Evolutionary conservation across 92 coral and sea anemone species (phyloP).

Genomic region (Zoanthus sociatus): DNA sequence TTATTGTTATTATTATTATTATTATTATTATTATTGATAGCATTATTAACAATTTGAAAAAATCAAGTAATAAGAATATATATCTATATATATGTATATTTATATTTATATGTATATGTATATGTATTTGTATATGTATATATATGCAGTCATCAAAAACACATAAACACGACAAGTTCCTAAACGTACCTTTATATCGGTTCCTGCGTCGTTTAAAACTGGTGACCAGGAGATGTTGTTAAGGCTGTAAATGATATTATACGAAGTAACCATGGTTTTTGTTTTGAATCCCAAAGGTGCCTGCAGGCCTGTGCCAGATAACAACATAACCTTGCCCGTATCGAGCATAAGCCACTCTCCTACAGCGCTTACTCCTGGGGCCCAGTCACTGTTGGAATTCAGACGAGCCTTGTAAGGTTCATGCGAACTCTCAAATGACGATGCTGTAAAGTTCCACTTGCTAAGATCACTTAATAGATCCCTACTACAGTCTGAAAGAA

Average conservation of each 20-base stretch:
- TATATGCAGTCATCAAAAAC: not conserved
- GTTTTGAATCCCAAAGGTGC: not conserved
- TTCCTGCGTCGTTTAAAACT: not conserved
- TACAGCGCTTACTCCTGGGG: conserved; percentile 13
- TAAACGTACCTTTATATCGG: conserved; percentile 8
- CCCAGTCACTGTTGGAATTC: conserved; percentile 24
- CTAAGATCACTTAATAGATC: not conserved
- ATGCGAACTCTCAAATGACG: not conserved
- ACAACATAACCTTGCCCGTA: not conserved
- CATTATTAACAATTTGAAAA: not conserved
- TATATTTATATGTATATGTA: too few relatives aligned
- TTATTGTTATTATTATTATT: too few relatives aligned
- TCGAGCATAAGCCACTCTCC: conserved; percentile 41
- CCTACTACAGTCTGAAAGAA: conserved; percentile 17
- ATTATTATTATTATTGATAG: too few relatives aligned
- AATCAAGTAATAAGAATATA: too few relatives aligned
- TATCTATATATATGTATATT: too few relatives aligned
- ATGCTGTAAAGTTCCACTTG: not conserved
- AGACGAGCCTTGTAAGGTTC: conserved; percentile 14
- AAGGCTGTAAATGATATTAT: conserved; percentile 12
- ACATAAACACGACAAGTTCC: not conserved
- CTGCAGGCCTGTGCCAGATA: conserved; percentile 8
- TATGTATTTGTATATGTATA: too few relatives aligned
- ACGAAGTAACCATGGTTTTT: conserved; percentile 8
- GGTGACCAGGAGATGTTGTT: conserved; percentile 12